Conservation (phyloP, 2,113 vertebrate genomes). For the Pelusios castaneus region DNA sequence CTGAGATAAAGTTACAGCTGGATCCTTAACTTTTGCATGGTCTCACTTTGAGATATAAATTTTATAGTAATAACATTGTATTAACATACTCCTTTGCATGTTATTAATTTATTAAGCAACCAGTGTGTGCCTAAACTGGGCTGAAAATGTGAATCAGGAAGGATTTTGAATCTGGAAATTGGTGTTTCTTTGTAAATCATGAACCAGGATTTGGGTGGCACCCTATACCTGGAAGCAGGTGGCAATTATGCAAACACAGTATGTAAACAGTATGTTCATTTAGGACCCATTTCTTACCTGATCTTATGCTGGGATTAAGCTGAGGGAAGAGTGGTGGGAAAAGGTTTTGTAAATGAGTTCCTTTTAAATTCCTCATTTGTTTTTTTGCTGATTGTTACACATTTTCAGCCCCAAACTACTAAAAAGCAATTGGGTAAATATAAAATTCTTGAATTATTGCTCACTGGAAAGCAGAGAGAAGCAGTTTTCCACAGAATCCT, state of each 20-base stretch:
- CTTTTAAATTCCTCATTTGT: not conserved
- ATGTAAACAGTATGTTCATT: conserved; percentile 16
- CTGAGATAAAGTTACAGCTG: conserved; percentile 8
- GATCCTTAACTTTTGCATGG: not conserved
- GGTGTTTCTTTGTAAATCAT: not conserved
- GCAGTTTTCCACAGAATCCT: not conserved
- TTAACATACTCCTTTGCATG: not conserved
- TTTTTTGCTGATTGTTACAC: not conserved
- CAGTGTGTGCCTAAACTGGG: not conserved
- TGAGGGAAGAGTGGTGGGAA: not conserved
- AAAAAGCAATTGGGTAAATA: not conserved
- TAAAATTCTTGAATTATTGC: not conserved
- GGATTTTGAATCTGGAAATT: not conserved
- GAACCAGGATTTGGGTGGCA: not conserved
- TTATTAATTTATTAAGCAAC: not conserved
- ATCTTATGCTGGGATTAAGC: not conserved
- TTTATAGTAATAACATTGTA: not conserved
- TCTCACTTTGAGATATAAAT: not conserved
- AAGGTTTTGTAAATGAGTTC: not conserved
- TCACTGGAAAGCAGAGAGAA: not conserved
- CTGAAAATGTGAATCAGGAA: not conserved
- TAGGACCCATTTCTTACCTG: conserved; percentile 4
- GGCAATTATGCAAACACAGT: not conserved
- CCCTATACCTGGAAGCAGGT: not conserved
- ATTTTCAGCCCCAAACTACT: not conserved